Base-by-base conservation (phyloP, 2,797 vertebrate genomes). In the Momotus momota region DNA sequence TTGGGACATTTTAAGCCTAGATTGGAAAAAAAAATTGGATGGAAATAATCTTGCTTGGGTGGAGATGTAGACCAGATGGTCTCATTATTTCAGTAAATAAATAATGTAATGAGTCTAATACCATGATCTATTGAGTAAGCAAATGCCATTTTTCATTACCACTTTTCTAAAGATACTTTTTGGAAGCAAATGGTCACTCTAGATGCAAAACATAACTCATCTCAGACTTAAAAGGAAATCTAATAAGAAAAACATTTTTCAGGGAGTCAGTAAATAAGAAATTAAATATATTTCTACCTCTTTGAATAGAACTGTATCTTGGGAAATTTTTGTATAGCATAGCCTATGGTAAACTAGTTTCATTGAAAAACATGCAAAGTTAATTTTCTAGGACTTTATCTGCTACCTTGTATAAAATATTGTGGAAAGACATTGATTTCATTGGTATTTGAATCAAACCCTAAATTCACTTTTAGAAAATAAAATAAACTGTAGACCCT, bases 1-100 rank as follows among this genome's bases (percentile, higher is more conserved):
- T 58, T 27, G 27, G 62, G 89, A 48, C 52, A 43, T 82, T 84
- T 84, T 92, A 96, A 92, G 38, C 27, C 60, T 40, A 49, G 33
- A 52, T 5, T 79, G 40, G 62, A 33, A 96, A 78, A 95, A 91
- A 83, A 49, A 65, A 67, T 75, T 86, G 46, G 46, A 74, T 88
- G 43, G 69, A 95, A 95, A 83, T 88, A 86, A 67, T 94, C 81
- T 75, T 72, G 51, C 70, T 79, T 81, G 65, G 58, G 79, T 93
- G 88, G 69, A 94, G 87, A 88, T 90, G 33, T 88, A 62, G 62
- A 89, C 84, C 86, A 95, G 94, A 93, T 96, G 90, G 92, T 91
- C 67, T 93, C 86, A 89, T 97, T 96, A 94, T 89, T 91, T 96
- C 81, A 92, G 84, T 92, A 94, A 96, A 96, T 88, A 96, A 96